phyloP scores from a whole-genome alignment of 1,140 invertebrate species.

The Eurosta solidaginis region DNA sequence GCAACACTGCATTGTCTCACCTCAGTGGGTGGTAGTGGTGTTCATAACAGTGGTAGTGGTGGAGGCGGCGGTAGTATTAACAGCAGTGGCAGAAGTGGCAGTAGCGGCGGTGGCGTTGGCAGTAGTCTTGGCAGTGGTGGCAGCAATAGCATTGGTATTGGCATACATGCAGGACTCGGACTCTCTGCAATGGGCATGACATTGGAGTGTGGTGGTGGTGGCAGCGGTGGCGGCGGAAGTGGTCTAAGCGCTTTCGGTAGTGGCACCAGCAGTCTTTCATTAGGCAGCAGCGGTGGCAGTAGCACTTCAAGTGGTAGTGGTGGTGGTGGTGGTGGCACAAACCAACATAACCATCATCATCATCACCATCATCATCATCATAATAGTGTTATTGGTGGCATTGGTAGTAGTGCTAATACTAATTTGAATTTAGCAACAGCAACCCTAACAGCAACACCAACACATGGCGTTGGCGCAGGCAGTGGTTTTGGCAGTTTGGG shows the following conservation, averaged over 20 bases:
- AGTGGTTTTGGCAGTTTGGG: slow-evolving; percentile 41
- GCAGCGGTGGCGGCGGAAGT: neutral
- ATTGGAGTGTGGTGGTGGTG: neutral
- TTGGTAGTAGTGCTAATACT: neutral
- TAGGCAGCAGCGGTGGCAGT: neutral
- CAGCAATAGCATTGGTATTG: neutral
- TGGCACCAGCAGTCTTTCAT: neutral
- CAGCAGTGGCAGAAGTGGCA: neutral
- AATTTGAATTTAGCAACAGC: slow-evolving; percentile 31
- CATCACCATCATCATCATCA: neutral
- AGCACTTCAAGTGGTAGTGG: neutral
- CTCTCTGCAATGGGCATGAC: slow-evolving; percentile 8
- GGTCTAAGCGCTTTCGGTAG: slow-evolving; percentile 46
- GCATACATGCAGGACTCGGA: neutral
- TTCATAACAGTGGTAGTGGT: slow-evolving; percentile 22
- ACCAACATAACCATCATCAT: neutral
- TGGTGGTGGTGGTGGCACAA: too few relatives aligned
- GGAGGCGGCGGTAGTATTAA: slow-evolving; percentile 28
- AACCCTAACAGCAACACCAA: slow-evolving; percentile 21
- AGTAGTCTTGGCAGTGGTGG: neutral
- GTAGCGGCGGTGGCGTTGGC: neutral
- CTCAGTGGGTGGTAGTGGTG: slow-evolving; percentile 26
- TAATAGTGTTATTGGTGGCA: slow-evolving; percentile 31
- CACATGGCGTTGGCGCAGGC: slow-evolving; percentile 18
- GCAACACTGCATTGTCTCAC: slow-evolving; percentile 33